These are phyloP conservation scores for Formica selysi DNA, from an alignment of 1,140 invertebrate genomes.

Conservation along the genomic window DNA sequence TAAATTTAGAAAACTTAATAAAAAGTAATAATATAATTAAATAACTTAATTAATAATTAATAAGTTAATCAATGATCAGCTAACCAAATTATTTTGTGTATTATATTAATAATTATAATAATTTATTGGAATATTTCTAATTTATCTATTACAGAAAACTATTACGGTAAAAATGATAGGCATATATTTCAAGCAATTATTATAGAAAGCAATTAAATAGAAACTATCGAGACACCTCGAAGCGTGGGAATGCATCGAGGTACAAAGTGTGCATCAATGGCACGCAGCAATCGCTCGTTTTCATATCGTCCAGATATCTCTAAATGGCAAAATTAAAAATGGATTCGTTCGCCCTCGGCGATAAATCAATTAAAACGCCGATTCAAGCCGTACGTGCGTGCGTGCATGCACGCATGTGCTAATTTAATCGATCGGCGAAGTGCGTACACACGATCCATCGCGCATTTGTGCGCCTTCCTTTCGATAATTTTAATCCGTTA, in stretches of 20 bases:
- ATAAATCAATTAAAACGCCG: conserved; percentile 68
- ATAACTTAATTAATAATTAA: background rate
- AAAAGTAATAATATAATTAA: no score
- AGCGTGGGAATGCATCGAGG: background rate
- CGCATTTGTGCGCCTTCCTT: conserved; percentile 30
- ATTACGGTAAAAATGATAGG: background rate
- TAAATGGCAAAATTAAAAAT: conserved; percentile 74
- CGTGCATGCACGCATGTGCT: conserved; percentile 21
- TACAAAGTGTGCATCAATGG: conserved; percentile 32
- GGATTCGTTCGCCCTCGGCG: conserved; percentile 58
- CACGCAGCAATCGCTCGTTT: conserved; percentile 52
- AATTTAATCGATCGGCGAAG: conserved; percentile 62
- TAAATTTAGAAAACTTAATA: background rate
- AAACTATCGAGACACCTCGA: conserved; percentile 33
- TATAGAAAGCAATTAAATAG: conserved; percentile 28
- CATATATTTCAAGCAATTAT: conserved; percentile 20
- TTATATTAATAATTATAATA: background rate
- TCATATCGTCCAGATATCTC: conserved; percentile 20
- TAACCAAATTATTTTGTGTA: background rate
- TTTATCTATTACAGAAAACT: background rate
- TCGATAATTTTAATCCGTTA: conserved; percentile 36
- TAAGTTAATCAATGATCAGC: background rate
- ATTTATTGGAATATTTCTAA: background rate
- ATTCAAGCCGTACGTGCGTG: conserved; percentile 19
- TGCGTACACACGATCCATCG: background rate